A percentile compares a stretch with the other conserved stretches of the same genome.
These are phyloP conservation scores for Chloroclystis v-ata DNA, from an alignment of 2,888 invertebrate genomes.

Conservation along the genomic window DNA sequence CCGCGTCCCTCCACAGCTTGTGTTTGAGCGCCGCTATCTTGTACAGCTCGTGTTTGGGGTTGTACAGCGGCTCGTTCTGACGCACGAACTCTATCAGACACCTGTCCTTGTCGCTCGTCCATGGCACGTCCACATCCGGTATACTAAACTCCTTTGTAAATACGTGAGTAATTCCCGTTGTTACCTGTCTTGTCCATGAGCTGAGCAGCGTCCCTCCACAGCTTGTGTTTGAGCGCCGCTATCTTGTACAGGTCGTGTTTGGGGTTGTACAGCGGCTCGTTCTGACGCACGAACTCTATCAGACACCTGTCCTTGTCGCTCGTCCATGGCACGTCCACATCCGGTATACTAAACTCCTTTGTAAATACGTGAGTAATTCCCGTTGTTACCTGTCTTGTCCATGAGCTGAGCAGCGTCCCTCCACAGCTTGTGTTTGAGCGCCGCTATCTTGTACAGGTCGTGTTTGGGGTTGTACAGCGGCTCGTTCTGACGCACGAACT, in stretches of 20 bases:
- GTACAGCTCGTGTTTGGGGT: constrained; percentile 6
- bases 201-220: constrained; percentile 7
- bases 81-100: constrained; percentile 11
- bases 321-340: constrained; percentile 9
- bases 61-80: constrained; percentile 7
- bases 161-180: too few species aligned
- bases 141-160: neutral
- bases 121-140: constrained; percentile 3
- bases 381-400: constrained; percentile 11
- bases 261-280: constrained; percentile 11
- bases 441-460: constrained; percentile 2
- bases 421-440: constrained; percentile 17
- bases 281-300: constrained; percentile 10
- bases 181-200: constrained; percentile 10
- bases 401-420: constrained; percentile 2
- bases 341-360: neutral
- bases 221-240: constrained; percentile 13
- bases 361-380: too few species aligned
- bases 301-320: constrained; percentile 9
- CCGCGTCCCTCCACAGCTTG: constrained; percentile 16
- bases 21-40: constrained; percentile 6
- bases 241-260: constrained; percentile 5
- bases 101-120: constrained; percentile 13
- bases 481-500: constrained; percentile 9
- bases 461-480: constrained; percentile 11